A percentile compares a stretch with the other conserved stretches of the same genome.
phyloP scores from a whole-genome alignment of 2,797 vertebrate species.

The Triplophysa bombifrons region DNA sequence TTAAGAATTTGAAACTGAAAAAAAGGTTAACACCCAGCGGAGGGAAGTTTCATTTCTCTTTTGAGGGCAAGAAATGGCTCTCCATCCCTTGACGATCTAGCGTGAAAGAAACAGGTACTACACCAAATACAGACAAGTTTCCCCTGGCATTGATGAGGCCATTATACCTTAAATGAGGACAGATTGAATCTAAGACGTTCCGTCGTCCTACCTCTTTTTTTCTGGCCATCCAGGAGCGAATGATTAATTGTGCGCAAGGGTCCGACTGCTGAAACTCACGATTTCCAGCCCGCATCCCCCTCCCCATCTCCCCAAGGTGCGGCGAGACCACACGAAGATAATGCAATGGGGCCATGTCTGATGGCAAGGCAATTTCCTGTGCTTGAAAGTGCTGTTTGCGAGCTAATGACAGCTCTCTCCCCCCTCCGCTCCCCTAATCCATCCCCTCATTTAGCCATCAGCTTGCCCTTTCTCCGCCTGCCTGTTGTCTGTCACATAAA shows the following conservation, averaged over 20 bases:
- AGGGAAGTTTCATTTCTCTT: not conserved
- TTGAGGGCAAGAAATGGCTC: not conserved
- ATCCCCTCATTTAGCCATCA: conserved; percentile 49
- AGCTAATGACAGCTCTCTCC: conserved; percentile 53
- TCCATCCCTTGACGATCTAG: not conserved
- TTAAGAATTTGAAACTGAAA: conserved; percentile 34
- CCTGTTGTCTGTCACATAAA: conserved; percentile 55
- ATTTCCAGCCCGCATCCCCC: conserved; percentile 41
- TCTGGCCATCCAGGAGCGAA: conserved; percentile 65
- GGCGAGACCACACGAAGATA: conserved; percentile 52
- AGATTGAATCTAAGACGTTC: conserved; percentile 65
- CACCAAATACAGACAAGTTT: conserved; percentile 44
- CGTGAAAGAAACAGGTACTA: conserved; percentile 32
- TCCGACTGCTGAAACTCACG: conserved; percentile 60
- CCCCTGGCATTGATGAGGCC: conserved; percentile 65
- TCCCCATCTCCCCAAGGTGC: conserved; percentile 31
- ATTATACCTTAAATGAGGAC: conserved; percentile 69
- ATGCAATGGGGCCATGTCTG: conserved; percentile 48
- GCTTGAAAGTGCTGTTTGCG: conserved; percentile 52
- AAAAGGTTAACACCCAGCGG: not conserved
- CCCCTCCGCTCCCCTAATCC: conserved; percentile 45
- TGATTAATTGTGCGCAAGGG: conserved; percentile 71
- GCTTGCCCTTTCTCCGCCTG: conserved; percentile 43
- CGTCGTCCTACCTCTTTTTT: conserved; percentile 51
- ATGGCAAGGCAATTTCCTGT: conserved; percentile 60